Conservation (phyloP, 2,888 invertebrate species). For the Harpalus rufipes region DNA sequence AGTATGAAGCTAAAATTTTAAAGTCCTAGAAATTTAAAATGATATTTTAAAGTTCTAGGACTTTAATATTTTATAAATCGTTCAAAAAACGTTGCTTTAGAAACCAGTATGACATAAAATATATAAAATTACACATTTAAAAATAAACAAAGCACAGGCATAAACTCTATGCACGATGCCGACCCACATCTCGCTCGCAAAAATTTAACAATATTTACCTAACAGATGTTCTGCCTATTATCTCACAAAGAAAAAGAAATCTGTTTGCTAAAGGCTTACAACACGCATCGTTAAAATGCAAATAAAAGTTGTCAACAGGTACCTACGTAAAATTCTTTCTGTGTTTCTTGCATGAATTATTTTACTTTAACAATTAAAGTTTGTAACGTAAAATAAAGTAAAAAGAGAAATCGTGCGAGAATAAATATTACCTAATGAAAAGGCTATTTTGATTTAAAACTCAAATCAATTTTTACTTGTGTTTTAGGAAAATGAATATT, state of each 20-base stretch:
- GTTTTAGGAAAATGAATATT: conserved; percentile 10
- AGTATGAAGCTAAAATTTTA: too few relatives aligned
- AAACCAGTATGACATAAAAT: too few relatives aligned
- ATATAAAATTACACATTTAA: too few relatives aligned
- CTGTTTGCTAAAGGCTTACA: neutral
- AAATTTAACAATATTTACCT: neutral
- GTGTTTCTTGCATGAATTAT: neutral
- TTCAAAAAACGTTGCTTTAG: too few relatives aligned
- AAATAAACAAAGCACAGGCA: too few relatives aligned
- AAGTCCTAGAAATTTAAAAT: too few relatives aligned
- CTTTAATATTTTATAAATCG: too few relatives aligned
- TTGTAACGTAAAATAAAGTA: neutral
- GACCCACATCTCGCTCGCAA: neutral
- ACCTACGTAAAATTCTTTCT: neutral
- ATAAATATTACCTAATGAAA: conserved; percentile 38
- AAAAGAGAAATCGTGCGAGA: conserved; percentile 5
- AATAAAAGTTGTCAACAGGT: neutral
- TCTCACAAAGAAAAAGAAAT: neutral
- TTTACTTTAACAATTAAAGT: neutral
- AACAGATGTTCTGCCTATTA: neutral
- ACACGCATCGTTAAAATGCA: neutral
- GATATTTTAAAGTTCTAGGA: too few relatives aligned
- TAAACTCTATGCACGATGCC: too few relatives aligned
- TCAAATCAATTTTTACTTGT: conserved; percentile 8
- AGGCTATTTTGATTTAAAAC: conserved; percentile 24